Evolutionary conservation across 2,113 vertebrate genomes (phyloP), one percentile per base, ranked within the genome.

Genomic region (Nesospiza acunhae): DNA sequence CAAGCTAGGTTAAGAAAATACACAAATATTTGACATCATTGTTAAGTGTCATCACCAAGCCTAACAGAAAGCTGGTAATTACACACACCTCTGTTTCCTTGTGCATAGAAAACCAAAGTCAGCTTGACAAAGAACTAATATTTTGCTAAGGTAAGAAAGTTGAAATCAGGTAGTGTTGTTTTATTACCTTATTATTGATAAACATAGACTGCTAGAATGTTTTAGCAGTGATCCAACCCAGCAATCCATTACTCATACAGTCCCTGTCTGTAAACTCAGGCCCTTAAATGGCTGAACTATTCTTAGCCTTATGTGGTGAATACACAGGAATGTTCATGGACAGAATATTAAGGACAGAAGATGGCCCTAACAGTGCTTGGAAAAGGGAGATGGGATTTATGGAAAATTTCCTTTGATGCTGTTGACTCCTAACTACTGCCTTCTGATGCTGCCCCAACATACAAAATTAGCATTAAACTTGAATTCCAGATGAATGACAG

Each of bases 201-300:
- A 91, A 69, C 74, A 87, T 16, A 58, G 58, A 53, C 84, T 62
- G 59, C 67, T 77, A 67, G 52, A 86, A 80, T 19, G 5, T 79
- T 75, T 88, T 31, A 77, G 75, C 66, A 59, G 42, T 47, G 83
- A 93, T 47, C 78, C 42, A 91, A n/a, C 35, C 75, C 50, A 67
- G 67, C 30, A 77, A 70, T 77, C 70, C 75, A 81, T 88, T 77
- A 66, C 75, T 93, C 90, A 92, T 35, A 66, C 39, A 78, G 69
- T 62, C 83, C 76, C 75, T 68, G 44, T 53, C 79, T 84, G 47
- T 85, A 89, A 84, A 60, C 60, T 93, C 75, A 92, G 75, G 82
- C 44, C 94, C 93, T 95, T 96, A 97, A 94, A 96, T 90, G 94
- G 92, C 55, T 86, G 90, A 96, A 94, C 90, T 96, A 96, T 97